phyloP scores from a whole-genome alignment of 2,888 invertebrate species.

The Sminthurides aquaticus region DNA sequence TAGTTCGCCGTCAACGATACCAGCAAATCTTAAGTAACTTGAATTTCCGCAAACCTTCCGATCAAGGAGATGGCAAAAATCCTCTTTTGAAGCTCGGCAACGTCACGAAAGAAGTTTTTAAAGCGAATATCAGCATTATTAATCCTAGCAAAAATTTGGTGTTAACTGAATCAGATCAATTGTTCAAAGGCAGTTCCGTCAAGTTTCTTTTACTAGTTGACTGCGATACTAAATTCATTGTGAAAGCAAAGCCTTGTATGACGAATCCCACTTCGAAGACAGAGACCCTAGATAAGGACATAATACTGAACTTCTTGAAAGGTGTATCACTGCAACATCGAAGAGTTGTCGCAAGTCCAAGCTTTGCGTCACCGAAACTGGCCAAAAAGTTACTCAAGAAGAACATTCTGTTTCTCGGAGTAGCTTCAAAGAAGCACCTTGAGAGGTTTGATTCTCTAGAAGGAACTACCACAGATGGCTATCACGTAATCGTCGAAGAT shows the following conservation, averaged over 20 bases:
- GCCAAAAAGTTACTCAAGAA: background rate
- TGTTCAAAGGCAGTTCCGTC: background rate
- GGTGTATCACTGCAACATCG: background rate
- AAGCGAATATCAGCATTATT: background rate
- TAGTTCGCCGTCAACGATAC: background rate
- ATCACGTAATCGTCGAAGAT: background rate
- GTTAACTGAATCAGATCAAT: background rate
- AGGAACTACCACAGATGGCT: too few species aligned
- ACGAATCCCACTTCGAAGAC: background rate
- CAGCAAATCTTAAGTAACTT: background rate
- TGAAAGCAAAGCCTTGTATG: background rate
- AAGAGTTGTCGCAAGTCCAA: background rate
- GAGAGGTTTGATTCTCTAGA: too few species aligned
- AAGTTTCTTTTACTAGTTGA: background rate
- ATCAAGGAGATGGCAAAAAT: background rate
- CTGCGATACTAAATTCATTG: background rate
- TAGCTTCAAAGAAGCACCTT: background rate
- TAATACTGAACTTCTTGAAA: too few species aligned
- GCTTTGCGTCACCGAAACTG: background rate
- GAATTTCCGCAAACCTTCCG: background rate
- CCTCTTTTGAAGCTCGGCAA: background rate
- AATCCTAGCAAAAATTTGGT: background rate
- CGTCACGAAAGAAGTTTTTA: background rate
- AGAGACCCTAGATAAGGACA: too few species aligned
- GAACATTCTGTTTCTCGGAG: background rate